A percentile compares a stretch with the other conserved stretches of the same genome.
Evolutionary conservation across 2,888 invertebrate genomes (phyloP).

Genomic region (Lycia hirtaria): DNA sequence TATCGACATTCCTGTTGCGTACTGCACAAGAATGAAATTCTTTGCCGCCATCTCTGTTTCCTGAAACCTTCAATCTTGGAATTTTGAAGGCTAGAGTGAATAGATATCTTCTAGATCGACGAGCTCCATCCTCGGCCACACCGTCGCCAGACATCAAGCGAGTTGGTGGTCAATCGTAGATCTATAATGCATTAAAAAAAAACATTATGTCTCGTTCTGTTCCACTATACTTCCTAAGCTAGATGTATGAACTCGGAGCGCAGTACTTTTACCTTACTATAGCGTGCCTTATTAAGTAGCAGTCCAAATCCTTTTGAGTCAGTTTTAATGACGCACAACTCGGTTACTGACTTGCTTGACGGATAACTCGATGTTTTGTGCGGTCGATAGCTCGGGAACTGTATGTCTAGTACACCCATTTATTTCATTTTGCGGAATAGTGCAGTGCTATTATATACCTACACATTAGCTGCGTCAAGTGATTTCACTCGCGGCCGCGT

Average conservation of each 20-base stretch:
- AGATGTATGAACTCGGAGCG: conserved; percentile 8
- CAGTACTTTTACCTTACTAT: conserved; percentile 66
- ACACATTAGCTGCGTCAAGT: too few relatives aligned
- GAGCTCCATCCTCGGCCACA: too few relatives aligned
- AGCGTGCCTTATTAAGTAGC: conserved; percentile 72
- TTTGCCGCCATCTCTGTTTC: too few relatives aligned
- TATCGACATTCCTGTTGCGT: too few relatives aligned
- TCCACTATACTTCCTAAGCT: not conserved
- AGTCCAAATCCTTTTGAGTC: conserved; percentile 77
- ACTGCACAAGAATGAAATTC: too few relatives aligned
- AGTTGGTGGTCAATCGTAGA: too few relatives aligned
- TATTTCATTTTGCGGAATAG: conserved; percentile 38
- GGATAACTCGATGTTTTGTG: conserved; percentile 68
- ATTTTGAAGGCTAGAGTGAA: too few relatives aligned
- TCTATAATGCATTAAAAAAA: too few relatives aligned
- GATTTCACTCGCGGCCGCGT: too few relatives aligned
- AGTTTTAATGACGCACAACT: conserved; percentile 77
- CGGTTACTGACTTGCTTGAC: conserved; percentile 70
- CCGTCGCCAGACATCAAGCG: too few relatives aligned
- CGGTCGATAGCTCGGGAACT: conserved; percentile 60
- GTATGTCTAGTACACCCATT: conserved; percentile 47
- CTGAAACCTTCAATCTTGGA: too few relatives aligned
- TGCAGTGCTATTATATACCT: conserved; percentile 4
- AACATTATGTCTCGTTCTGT: not conserved
- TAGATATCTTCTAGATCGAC: too few relatives aligned